Evolutionary conservation across 1,140 invertebrate genomes (phyloP).

Genomic region (Drosophila burlai): DNA sequence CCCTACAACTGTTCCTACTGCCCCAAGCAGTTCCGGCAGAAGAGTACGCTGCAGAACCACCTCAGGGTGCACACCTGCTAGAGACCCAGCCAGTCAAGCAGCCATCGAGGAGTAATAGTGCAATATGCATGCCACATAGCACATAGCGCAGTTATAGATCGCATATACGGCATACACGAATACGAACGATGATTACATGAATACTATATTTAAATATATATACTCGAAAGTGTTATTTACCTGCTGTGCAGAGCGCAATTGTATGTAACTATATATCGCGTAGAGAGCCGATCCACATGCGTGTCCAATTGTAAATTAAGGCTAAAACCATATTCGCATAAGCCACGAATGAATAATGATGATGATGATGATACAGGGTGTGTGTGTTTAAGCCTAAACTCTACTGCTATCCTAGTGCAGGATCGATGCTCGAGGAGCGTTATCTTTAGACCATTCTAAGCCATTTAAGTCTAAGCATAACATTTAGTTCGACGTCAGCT

Average conservation of each 20-base stretch:
- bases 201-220: constrained; percentile 75
- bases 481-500: not conserved
- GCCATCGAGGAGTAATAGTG: constrained; percentile 78
- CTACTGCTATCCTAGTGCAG: constrained; percentile 22
- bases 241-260: constrained; percentile 85
- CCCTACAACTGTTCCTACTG: constrained; percentile 85
- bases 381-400: constrained; percentile 61
- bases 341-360: constrained; percentile 41
- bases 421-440: constrained; percentile 11
- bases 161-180: constrained; percentile 51
- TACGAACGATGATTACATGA: constrained; percentile 57
- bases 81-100: constrained; percentile 41
- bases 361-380: constrained; percentile 51
- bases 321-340: constrained; percentile 59
- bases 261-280: constrained; percentile 72
- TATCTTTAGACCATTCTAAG: constrained; percentile 5
- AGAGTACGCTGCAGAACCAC: constrained; percentile 84
- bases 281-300: constrained; percentile 80
- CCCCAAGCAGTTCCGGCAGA: constrained; percentile 83
- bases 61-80: constrained; percentile 83
- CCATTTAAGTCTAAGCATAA: constrained; percentile 1
- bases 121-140: constrained; percentile 68
- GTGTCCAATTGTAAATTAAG: constrained; percentile 82
- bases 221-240: constrained; percentile 84
- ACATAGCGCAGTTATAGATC: constrained; percentile 51